These are phyloP conservation scores for Pontoporia blainvillei DNA, from an alignment of 2,113 vertebrate species.

Conservation along the genomic window DNA sequence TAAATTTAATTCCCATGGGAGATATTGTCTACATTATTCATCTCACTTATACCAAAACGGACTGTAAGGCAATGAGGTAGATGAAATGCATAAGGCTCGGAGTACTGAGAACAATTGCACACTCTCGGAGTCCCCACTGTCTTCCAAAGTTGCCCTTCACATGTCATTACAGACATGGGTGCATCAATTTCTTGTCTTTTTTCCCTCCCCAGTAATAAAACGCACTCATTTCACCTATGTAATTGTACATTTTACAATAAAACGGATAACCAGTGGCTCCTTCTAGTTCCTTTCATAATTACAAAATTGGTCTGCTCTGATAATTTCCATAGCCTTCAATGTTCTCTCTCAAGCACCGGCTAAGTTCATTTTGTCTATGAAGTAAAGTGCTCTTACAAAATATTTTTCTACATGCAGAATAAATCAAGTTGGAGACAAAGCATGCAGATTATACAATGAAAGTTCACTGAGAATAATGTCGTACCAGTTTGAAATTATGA, in stretches of 20 bases:
- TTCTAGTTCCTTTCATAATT: neutral
- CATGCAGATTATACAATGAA: neutral
- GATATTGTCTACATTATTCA: neutral
- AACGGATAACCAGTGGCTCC: neutral
- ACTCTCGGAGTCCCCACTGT: neutral
- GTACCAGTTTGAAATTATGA: neutral
- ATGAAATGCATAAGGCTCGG: neutral
- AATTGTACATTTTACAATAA: neutral
- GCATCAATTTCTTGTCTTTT: neutral
- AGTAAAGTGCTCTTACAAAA: neutral
- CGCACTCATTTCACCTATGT: neutral
- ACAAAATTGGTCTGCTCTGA: neutral
- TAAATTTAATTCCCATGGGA: constrained; percentile 41
- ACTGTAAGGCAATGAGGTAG: neutral
- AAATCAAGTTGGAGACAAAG: neutral
- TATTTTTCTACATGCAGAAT: neutral
- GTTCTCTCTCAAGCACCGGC: neutral
- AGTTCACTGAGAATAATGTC: neutral
- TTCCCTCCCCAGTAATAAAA: neutral
- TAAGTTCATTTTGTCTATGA: neutral
- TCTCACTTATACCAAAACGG: constrained; percentile 11
- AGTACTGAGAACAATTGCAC: neutral
- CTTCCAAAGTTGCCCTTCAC: neutral
- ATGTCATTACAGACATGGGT: neutral
- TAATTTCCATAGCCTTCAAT: neutral